Evolutionary conservation across 2,797 vertebrate species (phyloP).

Genomic region (Coilia nasus): DNA sequence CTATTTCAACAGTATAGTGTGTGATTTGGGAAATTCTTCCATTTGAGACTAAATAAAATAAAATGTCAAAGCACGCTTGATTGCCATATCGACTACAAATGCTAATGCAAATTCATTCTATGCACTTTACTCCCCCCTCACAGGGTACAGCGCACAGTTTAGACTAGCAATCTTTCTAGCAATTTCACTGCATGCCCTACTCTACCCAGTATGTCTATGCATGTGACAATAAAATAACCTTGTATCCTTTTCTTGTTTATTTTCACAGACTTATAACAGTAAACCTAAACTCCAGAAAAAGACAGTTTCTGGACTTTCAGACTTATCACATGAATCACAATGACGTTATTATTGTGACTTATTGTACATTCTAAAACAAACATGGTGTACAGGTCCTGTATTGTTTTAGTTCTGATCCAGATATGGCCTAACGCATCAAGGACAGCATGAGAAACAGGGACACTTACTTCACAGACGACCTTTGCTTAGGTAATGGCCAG

Average conservation of each 20-base stretch:
- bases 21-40: not conserved
- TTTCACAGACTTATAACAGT: not conserved
- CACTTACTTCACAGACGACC: not conserved
- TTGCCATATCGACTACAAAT: not conserved
- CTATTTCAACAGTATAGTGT: not conserved
- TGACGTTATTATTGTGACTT: not conserved
- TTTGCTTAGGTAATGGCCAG: not conserved
- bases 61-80: not conserved
- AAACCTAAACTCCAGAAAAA: not conserved
- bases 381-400: constrained; percentile 2
- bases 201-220: too few species aligned
- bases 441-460: not conserved
- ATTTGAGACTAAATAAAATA: not conserved
- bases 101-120: too few species aligned
- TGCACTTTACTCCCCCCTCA: too few species aligned
- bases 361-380: not conserved
- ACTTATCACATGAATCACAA: not conserved
- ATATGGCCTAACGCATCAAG: not conserved
- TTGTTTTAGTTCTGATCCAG: not conserved
- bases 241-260: not conserved
- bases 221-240: too few species aligned
- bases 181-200: too few species aligned
- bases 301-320: not conserved
- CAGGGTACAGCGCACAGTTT: too few species aligned
- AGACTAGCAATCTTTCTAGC: too few species aligned